Base-by-base conservation (phyloP, 2,888 invertebrate species). In the Minunthozetes semirufus region DNA sequence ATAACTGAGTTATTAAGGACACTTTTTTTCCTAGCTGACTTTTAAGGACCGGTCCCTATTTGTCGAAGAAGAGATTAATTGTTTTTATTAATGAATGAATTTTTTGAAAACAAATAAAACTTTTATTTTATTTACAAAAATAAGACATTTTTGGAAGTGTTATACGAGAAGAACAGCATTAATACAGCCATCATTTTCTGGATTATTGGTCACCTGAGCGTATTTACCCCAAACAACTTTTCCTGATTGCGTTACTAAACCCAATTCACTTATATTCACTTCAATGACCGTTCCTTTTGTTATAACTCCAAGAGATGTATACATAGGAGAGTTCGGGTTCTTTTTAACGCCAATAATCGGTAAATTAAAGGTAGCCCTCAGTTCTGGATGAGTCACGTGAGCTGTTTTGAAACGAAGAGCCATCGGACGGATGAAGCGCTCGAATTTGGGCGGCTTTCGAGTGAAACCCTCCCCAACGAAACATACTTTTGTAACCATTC, bases 181-280 rank as follows among this genome's bases (percentile, higher is more conserved):
- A 76, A 99, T 96, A 82, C 97, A 98, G 22, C 99, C 99, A 87
- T 99, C 99, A 85, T 99, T 99, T 84, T 99, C 99, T 0, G 99
- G 99, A 85, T 98, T 94, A 84, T 99, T 99, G 0, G 98, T 98
- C 22, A 99, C 97, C 85, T 98, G 99, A 0, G 99, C 99, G 83
- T 95, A 99, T 86, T 99, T 99, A 76, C 98, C 99, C 99, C 99
- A 99, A 0, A 99, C 94, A 70, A 99, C 96, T 88, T 97, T 99
- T 76, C 99, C 99, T 11, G 94, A 92, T 83, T 97, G 96, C 0
- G 99, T 99, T 0, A 99, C 99, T 77, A 99, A 86, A 85, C 99
- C 99, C 77, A 99, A 86, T 84, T 99, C 99, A 8, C 95, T 96
- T 80, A 99, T 94, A 82, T 99, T 99, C 0, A 99, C 91, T 87